These are phyloP conservation scores for Leptonema lineaticorne DNA, from an alignment of 1,140 invertebrate genomes.

Conservation along the genomic window DNA sequence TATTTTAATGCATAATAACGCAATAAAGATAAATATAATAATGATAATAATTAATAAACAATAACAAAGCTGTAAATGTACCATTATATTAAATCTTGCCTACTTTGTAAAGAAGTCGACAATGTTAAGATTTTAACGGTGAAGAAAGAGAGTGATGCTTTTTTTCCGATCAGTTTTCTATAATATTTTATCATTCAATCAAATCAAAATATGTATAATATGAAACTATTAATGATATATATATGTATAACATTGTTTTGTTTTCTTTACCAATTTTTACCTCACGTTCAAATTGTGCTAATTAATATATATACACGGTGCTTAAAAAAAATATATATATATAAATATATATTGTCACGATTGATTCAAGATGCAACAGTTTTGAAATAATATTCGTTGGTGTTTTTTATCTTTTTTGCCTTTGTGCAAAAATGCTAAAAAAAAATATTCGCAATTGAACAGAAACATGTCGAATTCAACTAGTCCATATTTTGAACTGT, in stretches of 20 bases:
- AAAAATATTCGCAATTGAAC: constrained; percentile 18
- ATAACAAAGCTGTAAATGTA: no score
- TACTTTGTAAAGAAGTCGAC: constrained; percentile 14
- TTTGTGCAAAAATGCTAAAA: constrained; percentile 23
- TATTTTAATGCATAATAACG: no score
- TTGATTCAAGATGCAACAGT: background rate
- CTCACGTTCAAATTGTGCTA: constrained; percentile 7
- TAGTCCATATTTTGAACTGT: constrained; percentile 14
- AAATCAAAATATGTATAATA: background rate
- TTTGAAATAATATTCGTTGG: background rate
- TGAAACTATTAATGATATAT: background rate
- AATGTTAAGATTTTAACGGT: no score
- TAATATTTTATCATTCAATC: no score
- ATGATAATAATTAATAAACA: no score
- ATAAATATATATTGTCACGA: background rate
- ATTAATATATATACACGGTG: constrained; percentile 2
- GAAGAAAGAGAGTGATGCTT: no score
- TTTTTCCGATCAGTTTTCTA: no score
- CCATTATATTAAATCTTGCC: constrained; percentile 14
- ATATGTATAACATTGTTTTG: background rate
- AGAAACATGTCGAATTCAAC: background rate
- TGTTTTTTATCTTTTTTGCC: constrained; percentile 24
- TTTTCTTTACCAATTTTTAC: background rate
- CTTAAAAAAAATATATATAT: constrained; percentile 7
- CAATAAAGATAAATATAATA: no score